Conservation (phyloP, 53 echinoderm and acorn worm species). For the Astropecten irregularis region DNA sequence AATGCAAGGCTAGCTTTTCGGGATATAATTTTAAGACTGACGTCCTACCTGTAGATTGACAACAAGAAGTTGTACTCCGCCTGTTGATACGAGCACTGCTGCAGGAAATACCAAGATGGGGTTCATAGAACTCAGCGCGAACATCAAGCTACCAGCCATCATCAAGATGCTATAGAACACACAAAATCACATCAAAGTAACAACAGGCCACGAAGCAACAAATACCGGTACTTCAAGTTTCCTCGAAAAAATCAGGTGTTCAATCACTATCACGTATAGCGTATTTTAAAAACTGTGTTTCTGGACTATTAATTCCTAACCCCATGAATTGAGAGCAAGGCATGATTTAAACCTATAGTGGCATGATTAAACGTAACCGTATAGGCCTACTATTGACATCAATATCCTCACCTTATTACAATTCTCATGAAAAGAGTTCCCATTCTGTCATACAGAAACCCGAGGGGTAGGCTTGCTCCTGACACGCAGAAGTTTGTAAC, state of each 20-base stretch:
- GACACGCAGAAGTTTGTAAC: slow-evolving; percentile 54
- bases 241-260: too few relatives aligned
- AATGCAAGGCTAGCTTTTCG: too few relatives aligned
- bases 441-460: slow-evolving; percentile 57
- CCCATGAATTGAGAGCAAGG: too few relatives aligned
- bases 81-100: slow-evolving; percentile 31
- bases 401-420: slow-evolving; percentile 59
- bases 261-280: too few relatives aligned
- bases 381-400: too few relatives aligned
- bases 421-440: slow-evolving; percentile 56
- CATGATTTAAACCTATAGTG: too few relatives aligned
- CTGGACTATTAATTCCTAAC: too few relatives aligned
- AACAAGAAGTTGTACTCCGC: slow-evolving; percentile 38
- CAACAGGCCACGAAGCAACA: too few relatives aligned
- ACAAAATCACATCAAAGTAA: background rate
- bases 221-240: too few relatives aligned
- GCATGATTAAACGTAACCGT: too few relatives aligned
- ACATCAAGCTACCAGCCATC: slow-evolving; percentile 53
- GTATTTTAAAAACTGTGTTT: too few relatives aligned
- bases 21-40: too few relatives aligned
- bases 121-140: slow-evolving; percentile 55
- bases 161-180: slow-evolving; percentile 52
- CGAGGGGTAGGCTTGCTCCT: slow-evolving; percentile 47
- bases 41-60: slow-evolving; percentile 43
- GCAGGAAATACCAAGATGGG: slow-evolving; percentile 66